These are phyloP conservation scores for Anarrhichthys ocellatus DNA, from an alignment of 2,113 vertebrate genomes.

Conservation along the genomic window DNA sequence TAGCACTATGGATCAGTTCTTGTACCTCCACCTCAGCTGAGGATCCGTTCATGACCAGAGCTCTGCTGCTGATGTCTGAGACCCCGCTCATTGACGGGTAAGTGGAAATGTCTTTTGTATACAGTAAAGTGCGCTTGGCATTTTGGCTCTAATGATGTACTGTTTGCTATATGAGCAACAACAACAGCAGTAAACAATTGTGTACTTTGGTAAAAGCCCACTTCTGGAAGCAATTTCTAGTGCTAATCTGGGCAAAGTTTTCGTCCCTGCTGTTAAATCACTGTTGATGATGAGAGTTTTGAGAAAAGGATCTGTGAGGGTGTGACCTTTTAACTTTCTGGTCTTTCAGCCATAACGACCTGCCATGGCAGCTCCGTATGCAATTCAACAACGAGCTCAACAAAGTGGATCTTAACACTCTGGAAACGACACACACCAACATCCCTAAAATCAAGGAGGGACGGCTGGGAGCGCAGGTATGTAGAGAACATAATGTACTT, in stretches of 20 bases:
- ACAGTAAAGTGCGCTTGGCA: not conserved
- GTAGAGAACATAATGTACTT: not conserved
- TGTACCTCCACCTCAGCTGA: slow-evolving; percentile 54
- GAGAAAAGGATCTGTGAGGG: not conserved
- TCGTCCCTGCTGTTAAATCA: not conserved
- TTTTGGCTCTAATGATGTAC: not conserved
- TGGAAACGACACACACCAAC: slow-evolving; percentile 90
- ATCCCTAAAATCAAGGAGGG: slow-evolving; percentile 90
- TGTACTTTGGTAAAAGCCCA: not conserved
- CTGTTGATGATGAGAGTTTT: not conserved
- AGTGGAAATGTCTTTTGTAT: slow-evolving; percentile 45
- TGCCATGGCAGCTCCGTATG: slow-evolving; percentile 90
- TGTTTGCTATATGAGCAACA: not conserved
- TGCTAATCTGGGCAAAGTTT: not conserved
- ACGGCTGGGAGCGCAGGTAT: slow-evolving; percentile 91
- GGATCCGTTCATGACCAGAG: slow-evolving; percentile 65
- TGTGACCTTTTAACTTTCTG: slow-evolving; percentile 2
- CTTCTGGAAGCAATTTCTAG: slow-evolving; percentile 9
- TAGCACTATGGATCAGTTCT: slow-evolving; percentile 52
- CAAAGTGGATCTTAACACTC: slow-evolving; percentile 81
- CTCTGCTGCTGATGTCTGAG: slow-evolving; percentile 82
- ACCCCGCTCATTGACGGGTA: slow-evolving; percentile 89
- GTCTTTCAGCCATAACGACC: slow-evolving; percentile 90
- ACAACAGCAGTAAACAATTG: not conserved
- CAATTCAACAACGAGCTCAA: slow-evolving; percentile 88